phyloP scores from a whole-genome alignment of 1,140 invertebrate species.

The Apis laboriosa region DNA sequence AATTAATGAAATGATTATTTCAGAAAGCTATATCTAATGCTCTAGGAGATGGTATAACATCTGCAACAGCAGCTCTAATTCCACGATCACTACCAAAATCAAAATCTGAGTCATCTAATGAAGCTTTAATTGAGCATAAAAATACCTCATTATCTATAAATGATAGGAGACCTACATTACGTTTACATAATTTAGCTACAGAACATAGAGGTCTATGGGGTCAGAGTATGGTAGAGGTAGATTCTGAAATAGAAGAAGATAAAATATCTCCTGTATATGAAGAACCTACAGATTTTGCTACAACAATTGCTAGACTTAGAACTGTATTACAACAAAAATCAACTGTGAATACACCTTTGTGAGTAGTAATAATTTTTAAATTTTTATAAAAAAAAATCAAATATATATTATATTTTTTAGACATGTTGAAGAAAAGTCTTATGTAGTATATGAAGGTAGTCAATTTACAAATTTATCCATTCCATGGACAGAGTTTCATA shows the following conservation, averaged over 20 bases:
- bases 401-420: conserved; percentile 53
- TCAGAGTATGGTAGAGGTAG: conserved; percentile 66
- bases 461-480: conserved; percentile 75
- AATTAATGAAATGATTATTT: conserved; percentile 24
- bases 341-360: conserved; percentile 78
- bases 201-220: conserved; percentile 75
- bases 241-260: conserved; percentile 72
- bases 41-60: conserved; percentile 70
- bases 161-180: conserved; percentile 60
- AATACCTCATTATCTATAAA: conserved; percentile 23
- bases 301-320: conserved; percentile 87
- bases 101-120: conserved; percentile 27
- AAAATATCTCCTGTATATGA: conserved; percentile 84
- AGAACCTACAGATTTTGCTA: conserved; percentile 86
- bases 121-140: conserved; percentile 25
- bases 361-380: conserved; percentile 40
- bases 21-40: conserved; percentile 67
- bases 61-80: conserved; percentile 74
- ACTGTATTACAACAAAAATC: conserved; percentile 85
- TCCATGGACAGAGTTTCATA: conserved; percentile 76
- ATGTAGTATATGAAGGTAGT: conserved; percentile 70
- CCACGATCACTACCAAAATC: conserved; percentile 69
- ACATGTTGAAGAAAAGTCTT: conserved; percentile 75
- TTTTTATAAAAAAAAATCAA: not conserved
- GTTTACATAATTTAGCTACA: conserved; percentile 68